phyloP scores from a whole-genome alignment of 23 tunicate species.

The Styela plicata region DNA sequence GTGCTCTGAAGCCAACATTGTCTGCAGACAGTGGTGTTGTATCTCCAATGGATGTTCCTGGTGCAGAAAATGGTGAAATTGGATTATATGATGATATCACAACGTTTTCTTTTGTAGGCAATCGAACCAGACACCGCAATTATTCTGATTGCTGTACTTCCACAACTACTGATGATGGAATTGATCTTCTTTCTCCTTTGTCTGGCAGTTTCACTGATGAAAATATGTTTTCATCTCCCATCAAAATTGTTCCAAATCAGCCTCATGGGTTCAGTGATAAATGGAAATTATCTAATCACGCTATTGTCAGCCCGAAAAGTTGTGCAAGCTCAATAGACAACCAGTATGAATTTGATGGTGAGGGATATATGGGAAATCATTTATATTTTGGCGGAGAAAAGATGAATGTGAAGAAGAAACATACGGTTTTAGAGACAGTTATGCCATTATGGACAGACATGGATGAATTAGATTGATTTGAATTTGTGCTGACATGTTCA shows the following conservation, averaged over 20 bases:
- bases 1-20: background rate
- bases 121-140: background rate
- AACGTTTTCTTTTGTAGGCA: background rate
- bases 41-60: background rate
- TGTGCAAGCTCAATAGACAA: slow-evolving; percentile 22
- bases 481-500: no score
- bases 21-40: slow-evolving; percentile 21
- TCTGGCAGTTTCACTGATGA: background rate
- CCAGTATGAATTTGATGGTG: background rate
- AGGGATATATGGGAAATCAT: background rate
- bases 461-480: slow-evolving; percentile 31
- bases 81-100: background rate
- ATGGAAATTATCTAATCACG: background rate
- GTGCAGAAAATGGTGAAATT: background rate
- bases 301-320: background rate
- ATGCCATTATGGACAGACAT: slow-evolving; percentile 30
- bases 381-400: background rate
- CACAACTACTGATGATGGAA: slow-evolving; percentile 10
- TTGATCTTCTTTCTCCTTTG: slow-evolving; percentile 15
- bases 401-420: background rate
- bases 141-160: slow-evolving; percentile 4
- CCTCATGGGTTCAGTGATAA: background rate
- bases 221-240: slow-evolving; percentile 1
- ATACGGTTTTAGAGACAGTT: background rate
- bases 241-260: background rate